phyloP scores from a whole-genome alignment of 2,888 invertebrate genomes.

The Epistrophe grossulariae region DNA sequence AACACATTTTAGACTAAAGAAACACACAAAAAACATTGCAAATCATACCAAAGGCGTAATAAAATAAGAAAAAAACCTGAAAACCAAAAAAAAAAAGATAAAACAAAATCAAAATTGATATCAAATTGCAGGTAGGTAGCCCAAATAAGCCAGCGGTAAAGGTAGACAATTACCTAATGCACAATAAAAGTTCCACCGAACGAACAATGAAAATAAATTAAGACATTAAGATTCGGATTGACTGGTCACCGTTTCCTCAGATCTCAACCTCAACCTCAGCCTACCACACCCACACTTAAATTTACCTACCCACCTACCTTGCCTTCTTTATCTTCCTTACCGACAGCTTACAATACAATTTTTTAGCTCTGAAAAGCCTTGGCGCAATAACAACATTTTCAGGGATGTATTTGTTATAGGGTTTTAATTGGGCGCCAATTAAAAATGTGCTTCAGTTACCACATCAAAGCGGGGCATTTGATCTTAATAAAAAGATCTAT shows the following conservation, averaged over 20 bases:
- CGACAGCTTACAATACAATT: conserved; percentile 48
- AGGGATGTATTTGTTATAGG: neutral
- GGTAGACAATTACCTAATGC: conserved; percentile 59
- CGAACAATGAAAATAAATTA: conserved; percentile 64
- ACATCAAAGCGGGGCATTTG: no score
- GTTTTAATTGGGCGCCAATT: neutral
- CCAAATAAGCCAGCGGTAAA: conserved; percentile 35
- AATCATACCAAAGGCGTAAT: conserved; percentile 40
- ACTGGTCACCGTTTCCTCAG: conserved; percentile 59
- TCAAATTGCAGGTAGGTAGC: conserved; percentile 65
- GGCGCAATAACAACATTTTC: conserved; percentile 15
- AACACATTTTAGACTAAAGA: conserved; percentile 15
- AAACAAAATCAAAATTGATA: conserved; percentile 35
- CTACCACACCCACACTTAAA: conserved; percentile 64
- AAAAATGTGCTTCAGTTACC: no score
- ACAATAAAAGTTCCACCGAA: conserved; percentile 32
- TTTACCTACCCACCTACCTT: conserved; percentile 28
- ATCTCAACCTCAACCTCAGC: conserved; percentile 5
- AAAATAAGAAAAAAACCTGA: conserved; percentile 18
- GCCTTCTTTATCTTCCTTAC: conserved; percentile 20
- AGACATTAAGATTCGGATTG: conserved; percentile 70
- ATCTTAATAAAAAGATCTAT: no score
- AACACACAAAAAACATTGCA: conserved; percentile 36
- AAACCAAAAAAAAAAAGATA: conserved; percentile 20
- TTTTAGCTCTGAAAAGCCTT: conserved; percentile 45